Evolutionary conservation across 2,888 invertebrate genomes (phyloP), one percentile per base, ranked within the genome.

Genomic region (Lithodes maja): DNA sequence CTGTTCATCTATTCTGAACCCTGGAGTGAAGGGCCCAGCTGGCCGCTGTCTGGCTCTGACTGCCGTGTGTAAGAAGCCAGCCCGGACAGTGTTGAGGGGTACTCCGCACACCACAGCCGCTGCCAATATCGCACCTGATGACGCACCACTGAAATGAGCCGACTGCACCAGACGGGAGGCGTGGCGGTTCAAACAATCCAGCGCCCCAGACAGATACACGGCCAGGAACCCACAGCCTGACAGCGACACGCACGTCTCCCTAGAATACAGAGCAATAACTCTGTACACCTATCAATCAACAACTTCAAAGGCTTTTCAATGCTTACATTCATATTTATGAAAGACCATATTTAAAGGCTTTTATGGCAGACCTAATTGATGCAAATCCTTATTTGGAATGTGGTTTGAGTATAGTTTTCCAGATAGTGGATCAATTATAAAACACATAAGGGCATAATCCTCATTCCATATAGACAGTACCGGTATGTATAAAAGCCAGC

Each of bases 161-260:
- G 82, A 82, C 15, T 49, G 61, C 15, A 91, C 17, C 5, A 86
- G 53, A 15, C 80, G 55, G 52, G 91, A 90, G 80, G 69, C 68
- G 71, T 52, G 33, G 49, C 69, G 17, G 53, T 81, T 80, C 55
- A 91, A 74, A 68, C 82, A 90, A 17, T 87, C 71, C 33, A 89
- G 80, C 5, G 89, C 89, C 52, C 91, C 91, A 7, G 86, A 68
- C 3, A 89, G 78, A 79, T 91, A 91, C n/a, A 87, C 80, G 15
- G 86, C 89, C 53, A 91, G 78, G 87, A 91, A 91, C n/a, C 91
- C 91, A 85, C 90, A 90, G 9, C 91, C 91, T 61, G 91, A 71
- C 79, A 91, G 89, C 50, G 91, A 90, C 55, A 91, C 61, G 61
- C 83, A 80, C 75, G 68, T 2, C 12, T 86, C 83, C 90, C 86